Conservation (phyloP, 2,888 invertebrate species). For the Philopedon plagiatum region DNA sequence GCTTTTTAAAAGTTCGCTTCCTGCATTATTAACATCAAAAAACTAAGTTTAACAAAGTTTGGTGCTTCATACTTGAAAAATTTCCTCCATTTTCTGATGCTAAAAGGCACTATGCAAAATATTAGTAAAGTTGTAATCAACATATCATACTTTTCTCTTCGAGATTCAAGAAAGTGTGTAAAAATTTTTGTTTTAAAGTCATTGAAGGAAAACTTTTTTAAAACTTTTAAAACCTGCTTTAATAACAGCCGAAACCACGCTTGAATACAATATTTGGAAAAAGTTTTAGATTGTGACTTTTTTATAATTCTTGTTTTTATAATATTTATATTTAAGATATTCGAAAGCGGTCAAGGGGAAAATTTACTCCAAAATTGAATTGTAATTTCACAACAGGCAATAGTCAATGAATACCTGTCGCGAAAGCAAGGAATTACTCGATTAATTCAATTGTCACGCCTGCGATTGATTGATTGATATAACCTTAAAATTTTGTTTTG, state of each 20-base stretch:
- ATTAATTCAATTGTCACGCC: no score
- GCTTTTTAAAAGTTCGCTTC: background rate
- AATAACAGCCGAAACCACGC: background rate
- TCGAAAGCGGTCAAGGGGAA: no score
- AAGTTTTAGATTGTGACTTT: slow-evolving; percentile 2
- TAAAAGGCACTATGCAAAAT: slow-evolving; percentile 13
- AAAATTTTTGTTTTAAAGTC: slow-evolving; percentile 1
- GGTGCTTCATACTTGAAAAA: background rate
- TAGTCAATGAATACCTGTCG: no score
- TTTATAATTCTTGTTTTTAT: no score
- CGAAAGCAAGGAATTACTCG: no score
- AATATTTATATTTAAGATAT: no score
- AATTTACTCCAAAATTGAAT: no score
- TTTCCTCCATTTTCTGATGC: background rate
- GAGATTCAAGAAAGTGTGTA: background rate
- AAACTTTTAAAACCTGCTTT: background rate
- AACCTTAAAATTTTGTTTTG: no score
- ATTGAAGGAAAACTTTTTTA: background rate
- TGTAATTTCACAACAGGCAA: no score
- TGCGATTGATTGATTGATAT: no score
- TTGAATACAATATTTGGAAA: slow-evolving; percentile 16
- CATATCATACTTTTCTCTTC: slow-evolving; percentile 5
- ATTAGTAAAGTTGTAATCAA: slow-evolving; percentile 20
- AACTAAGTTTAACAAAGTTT: slow-evolving; percentile 6
- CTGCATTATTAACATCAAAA: slow-evolving; percentile 3